phyloP scores from a whole-genome alignment of 1,140 invertebrate genomes.

The Drosophila auraria region DNA sequence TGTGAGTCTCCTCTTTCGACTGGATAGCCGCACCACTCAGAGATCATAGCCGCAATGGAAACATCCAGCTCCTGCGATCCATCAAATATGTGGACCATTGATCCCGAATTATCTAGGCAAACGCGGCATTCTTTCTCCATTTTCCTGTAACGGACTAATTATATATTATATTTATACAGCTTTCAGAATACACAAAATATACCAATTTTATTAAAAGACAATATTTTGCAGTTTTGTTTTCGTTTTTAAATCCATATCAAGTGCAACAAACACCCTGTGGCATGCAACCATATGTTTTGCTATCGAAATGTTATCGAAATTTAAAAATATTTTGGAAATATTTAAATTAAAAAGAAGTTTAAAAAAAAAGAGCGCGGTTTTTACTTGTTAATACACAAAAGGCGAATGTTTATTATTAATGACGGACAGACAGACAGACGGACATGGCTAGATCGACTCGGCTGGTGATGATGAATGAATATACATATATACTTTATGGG shows the following conservation, averaged over 20 bases:
- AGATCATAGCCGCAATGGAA: not conserved
- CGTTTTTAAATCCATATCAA: too few species aligned
- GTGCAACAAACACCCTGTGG: too few species aligned
- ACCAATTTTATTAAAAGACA: not conserved
- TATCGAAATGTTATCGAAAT: too few species aligned
- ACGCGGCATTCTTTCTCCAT: not conserved
- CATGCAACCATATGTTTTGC: too few species aligned
- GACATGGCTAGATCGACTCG: too few species aligned
- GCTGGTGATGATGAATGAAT: too few species aligned
- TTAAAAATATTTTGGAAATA: too few species aligned
- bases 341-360: too few species aligned
- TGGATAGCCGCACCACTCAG: not conserved
- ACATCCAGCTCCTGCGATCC: not conserved
- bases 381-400: constrained; percentile 12
- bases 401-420: constrained; percentile 2
- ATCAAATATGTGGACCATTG: not conserved
- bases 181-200: not conserved
- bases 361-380: too few species aligned
- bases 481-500: too few species aligned
- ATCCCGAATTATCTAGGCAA: not conserved
- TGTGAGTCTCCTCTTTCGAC: not conserved
- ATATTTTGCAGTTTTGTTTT: too few species aligned
- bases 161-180: not conserved
- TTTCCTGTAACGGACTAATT: not conserved
- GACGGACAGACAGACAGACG: too few species aligned